Conservation (phyloP, 2,797 vertebrate genomes). For the Paguma larvata region DNA sequence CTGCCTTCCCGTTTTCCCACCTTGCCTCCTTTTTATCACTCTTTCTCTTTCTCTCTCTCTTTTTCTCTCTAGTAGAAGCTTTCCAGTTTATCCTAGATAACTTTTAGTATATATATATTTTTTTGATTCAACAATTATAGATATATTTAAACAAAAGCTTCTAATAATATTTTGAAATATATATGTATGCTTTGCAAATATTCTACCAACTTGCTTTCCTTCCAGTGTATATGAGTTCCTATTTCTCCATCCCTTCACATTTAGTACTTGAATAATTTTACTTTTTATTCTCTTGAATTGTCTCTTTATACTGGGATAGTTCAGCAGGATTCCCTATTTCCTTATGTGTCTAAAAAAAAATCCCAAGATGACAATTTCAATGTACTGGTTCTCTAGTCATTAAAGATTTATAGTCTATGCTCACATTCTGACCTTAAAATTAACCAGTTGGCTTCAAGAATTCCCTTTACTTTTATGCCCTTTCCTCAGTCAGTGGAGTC, state of each 20-base stretch:
- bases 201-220: background rate
- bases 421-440: background rate
- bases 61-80: background rate
- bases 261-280: background rate
- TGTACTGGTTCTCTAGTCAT: background rate
- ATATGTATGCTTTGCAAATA: background rate
- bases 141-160: background rate
- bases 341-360: background rate
- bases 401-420: background rate
- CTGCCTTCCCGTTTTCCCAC: background rate
- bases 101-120: background rate
- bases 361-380: conserved; percentile 15
- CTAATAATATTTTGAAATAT: background rate
- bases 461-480: background rate
- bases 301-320: background rate
- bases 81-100: background rate
- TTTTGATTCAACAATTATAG: too few species aligned
- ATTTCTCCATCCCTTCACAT: background rate
- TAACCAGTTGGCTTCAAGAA: background rate
- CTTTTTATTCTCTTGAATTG: background rate
- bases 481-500: background rate
- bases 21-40: background rate
- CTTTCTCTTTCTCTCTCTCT: too few species aligned
- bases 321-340: background rate
- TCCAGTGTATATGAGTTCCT: background rate